These are phyloP conservation scores for Pristiophorus japonicus DNA, from an alignment of 2,113 vertebrate species.

Conservation along the genomic window DNA sequence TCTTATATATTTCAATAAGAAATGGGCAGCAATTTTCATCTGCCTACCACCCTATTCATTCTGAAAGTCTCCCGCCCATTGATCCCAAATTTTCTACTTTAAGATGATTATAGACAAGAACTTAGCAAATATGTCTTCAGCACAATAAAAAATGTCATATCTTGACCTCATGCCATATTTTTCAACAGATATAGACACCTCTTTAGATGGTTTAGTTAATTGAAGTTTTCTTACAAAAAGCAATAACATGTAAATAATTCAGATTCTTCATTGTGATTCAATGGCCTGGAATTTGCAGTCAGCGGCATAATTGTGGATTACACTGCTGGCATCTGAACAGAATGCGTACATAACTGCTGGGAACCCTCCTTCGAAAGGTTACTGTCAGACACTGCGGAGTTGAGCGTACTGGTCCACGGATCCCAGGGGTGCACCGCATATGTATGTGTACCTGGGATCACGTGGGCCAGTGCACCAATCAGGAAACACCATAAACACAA, in stretches of 20 bases:
- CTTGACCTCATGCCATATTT: not conserved
- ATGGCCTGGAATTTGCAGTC: too few species aligned
- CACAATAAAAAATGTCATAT: not conserved
- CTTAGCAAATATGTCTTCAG: not conserved
- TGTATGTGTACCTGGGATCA: too few species aligned
- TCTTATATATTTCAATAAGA: too few species aligned
- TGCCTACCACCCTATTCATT: not conserved
- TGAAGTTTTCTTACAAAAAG: not conserved
- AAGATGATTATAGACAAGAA: not conserved
- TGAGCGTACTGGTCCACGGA: too few species aligned
- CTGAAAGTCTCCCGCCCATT: not conserved
- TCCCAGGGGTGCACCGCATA: too few species aligned
- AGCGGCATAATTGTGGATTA: too few species aligned
- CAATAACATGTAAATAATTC: not conserved
- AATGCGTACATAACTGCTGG: too few species aligned
- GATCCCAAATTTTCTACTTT: not conserved
- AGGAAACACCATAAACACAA: too few species aligned
- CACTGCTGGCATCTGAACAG: too few species aligned
- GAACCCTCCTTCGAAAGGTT: too few species aligned
- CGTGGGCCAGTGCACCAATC: too few species aligned
- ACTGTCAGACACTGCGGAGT: too few species aligned
- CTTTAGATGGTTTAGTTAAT: not conserved
- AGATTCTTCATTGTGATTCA: not conserved
- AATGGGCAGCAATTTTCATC: not conserved
- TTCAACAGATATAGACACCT: not conserved